Conservation (phyloP, 1,140 invertebrate species). For the Heliconius congener region DNA sequence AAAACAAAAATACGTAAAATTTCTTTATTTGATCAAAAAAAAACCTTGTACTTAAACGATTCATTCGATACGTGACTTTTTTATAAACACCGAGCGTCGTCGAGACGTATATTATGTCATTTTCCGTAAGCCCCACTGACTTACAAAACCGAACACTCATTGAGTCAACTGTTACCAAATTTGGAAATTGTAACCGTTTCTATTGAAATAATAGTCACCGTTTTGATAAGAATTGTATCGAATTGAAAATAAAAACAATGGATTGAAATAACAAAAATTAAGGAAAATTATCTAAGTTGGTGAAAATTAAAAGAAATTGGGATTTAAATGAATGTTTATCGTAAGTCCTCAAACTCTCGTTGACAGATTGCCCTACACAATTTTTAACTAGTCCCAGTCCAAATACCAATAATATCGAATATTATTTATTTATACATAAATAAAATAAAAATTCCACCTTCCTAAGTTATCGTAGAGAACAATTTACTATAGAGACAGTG, state of each 20-base stretch:
- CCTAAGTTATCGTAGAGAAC: too few species aligned
- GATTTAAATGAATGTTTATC: too few species aligned
- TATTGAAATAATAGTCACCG: neutral
- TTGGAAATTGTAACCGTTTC: neutral
- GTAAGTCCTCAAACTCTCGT: too few species aligned
- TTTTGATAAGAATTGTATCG: too few species aligned
- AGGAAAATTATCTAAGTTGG: too few species aligned
- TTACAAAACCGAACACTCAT: slow-evolving; percentile 28
- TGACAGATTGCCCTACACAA: too few species aligned
- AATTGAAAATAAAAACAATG: too few species aligned
- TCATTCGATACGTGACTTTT: slow-evolving; percentile 25
- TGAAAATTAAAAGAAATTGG: too few species aligned
- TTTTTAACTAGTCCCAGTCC: too few species aligned
- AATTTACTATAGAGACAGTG: neutral
- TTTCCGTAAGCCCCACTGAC: slow-evolving; percentile 26
- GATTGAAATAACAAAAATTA: too few species aligned
- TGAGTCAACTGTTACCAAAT: slow-evolving; percentile 8
- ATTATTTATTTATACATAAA: too few species aligned
- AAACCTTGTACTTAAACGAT: neutral
- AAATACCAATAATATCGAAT: too few species aligned
- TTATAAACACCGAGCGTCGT: slow-evolving; percentile 14
- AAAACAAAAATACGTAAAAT: neutral
- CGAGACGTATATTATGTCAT: slow-evolving; percentile 23
- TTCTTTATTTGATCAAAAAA: neutral
- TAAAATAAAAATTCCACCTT: neutral